Evolutionary conservation across 2,888 invertebrate species (phyloP), one percentile per base, ranked within the genome.

Genomic region (Eurytoma californica): DNA sequence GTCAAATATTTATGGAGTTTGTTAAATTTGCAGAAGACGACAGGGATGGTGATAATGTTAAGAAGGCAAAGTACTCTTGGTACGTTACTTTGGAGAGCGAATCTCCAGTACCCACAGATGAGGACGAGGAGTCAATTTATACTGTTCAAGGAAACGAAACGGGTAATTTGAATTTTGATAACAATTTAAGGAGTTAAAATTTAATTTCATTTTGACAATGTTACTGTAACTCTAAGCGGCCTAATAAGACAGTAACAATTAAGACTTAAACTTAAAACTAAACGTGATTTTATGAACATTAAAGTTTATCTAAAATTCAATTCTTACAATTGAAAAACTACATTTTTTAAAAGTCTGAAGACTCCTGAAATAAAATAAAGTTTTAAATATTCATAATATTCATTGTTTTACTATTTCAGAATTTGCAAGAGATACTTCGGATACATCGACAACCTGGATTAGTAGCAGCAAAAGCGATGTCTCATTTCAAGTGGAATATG

Each of bases 81-180:
- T 85, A 87, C 51, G 84, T 87, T 86, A 90, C 85, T 3, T 84
- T 92, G 75, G 91, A 90, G 80, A 91, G 91, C 75, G 92, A 92
- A 84, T 91, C 91, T 66, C 90, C 91, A 0, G 58, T 74, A n/a
- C 85, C 86, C 0, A 85, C 84, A 0, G 90, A 90, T 76, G 91
- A 91, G 67, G 91, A 91, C 70, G 90, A 91, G 13, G 94, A 94
- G 84, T 94, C 93, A 47, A 90, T 93, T 9, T 91, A 92, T 84
- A 94, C 94, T 85, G 89, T 94, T 20, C 94, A 94, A 86, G 94
- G 91, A 55, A 92, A 92, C 84, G 94, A 94, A 89, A 94, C 94
- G 86, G 94, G 94, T 94, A 3, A 51, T 73, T 66, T 47, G 68
- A 39, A 7, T 70, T 20, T 70, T 66, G 5, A 7, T 18, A 58